Conservation (phyloP, 2,888 invertebrate species). For the Oasisia sp. region DNA sequence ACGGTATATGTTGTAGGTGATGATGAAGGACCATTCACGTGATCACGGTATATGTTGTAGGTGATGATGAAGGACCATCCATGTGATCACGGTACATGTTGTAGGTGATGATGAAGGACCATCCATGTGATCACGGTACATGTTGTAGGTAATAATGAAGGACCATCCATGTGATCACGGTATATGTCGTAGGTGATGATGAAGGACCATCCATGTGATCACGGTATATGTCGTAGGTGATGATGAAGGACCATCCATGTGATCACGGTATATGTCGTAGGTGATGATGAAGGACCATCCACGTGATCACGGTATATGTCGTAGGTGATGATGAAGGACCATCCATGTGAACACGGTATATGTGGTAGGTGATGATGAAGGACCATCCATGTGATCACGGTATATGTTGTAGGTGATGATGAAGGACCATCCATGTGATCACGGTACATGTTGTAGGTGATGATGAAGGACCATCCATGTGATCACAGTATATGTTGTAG, state of each 20-base stretch:
- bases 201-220: no score
- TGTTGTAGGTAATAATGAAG: no score
- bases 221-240: background rate
- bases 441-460: background rate
- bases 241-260: background rate
- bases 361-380: background rate
- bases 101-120: no score
- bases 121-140: background rate
- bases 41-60: no score
- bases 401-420: background rate
- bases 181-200: no score
- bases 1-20: background rate
- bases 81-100: no score
- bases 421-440: background rate
- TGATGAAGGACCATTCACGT: background rate
- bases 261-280: background rate
- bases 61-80: no score
- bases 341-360: no score
- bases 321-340: background rate
- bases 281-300: background rate
- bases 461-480: background rate
- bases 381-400: no score
- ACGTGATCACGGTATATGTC: background rate
- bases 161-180: no score
- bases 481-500: background rate